Base-by-base conservation (phyloP, 2,113 vertebrate species). In the Chionodraco myersi region DNA sequence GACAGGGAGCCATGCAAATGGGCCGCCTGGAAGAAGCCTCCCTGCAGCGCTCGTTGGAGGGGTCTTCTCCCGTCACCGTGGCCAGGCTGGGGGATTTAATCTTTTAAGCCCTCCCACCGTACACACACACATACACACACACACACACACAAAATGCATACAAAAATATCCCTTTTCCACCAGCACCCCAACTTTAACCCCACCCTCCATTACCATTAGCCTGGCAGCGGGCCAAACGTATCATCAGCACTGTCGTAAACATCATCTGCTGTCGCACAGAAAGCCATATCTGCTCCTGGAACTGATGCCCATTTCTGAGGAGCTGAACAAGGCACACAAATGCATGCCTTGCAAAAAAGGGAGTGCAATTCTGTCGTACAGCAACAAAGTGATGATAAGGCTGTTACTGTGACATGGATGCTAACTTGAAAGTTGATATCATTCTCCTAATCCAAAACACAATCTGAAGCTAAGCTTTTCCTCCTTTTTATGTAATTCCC, bases 1-100 rank as follows among this genome's bases (percentile, higher is more conserved):
- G 85, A 90, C 85, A 84, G 84, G 84, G 90, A 90, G 79, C 69
- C 80, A 85, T 88, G 87, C 91, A 94, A 94, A 92, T 92, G 75
- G 78, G 73, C 87, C 62, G 48, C 75, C 72, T 56, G 63, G 69
- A 91, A 90, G 80, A 80, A 79, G 88, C 88, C 76, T 84, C 89
- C 91, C 90, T 61, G 77, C 81, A 78, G 80, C 14, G 49, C 84
- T 83, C 84, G 70, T 45, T 61, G 41, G 83, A 85, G 76, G 86
- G 88, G 88, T 91, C 83, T 75, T 79, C 80, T 76, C 76, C 65
- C 53, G 63, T 75, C 68, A 51, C 73, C 44, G 71, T 52, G 80
- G 76, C 76, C 80, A 62, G 73, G 77, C 72, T 86, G 77, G 36
- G 86, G 76, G 30, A 30, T 90, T 88, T 91, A 94, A 94, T 92